Conservation (phyloP, 2,888 invertebrate species). For the Phragmatobia fuliginosa region DNA sequence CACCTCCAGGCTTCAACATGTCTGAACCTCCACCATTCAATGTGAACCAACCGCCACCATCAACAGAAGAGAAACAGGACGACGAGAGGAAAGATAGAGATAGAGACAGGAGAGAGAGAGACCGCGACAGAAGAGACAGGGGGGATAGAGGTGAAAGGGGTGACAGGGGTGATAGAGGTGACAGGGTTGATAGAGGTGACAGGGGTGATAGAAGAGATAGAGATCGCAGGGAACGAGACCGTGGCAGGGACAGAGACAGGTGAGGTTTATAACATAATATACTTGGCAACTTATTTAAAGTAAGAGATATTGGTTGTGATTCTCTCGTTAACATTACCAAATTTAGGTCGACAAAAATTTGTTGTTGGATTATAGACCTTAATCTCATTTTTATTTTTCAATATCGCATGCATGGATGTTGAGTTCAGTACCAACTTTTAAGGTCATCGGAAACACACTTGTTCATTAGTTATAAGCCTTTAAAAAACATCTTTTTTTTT, state of each 20-base stretch:
- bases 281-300: too few species aligned
- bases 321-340: too few species aligned
- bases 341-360: too few species aligned
- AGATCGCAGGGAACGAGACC: slow-evolving; percentile 51
- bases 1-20: slow-evolving; percentile 76
- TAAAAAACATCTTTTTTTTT: too few species aligned
- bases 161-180: slow-evolving; percentile 47
- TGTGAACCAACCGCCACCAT: slow-evolving; percentile 61
- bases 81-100: slow-evolving; percentile 63
- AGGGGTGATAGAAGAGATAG: slow-evolving; percentile 47
- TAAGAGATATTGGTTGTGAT: too few species aligned
- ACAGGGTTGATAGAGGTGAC: slow-evolving; percentile 54
- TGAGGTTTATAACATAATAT: slow-evolving; percentile 11
- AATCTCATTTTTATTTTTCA: too few species aligned
- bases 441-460: too few species aligned
- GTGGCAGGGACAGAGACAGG: slow-evolving; percentile 41
- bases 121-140: slow-evolving; percentile 56
- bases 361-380: too few species aligned
- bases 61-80: slow-evolving; percentile 59
- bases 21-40: slow-evolving; percentile 68
- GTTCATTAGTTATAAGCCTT: too few species aligned
- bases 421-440: too few species aligned
- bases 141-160: slow-evolving; percentile 54
- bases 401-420: too few species aligned
- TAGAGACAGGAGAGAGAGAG: slow-evolving; percentile 61